A percentile compares a stretch with the other conserved stretches of the same genome.
phyloP scores from a whole-genome alignment of 2,113 vertebrate species.

The Cottus gobio region DNA sequence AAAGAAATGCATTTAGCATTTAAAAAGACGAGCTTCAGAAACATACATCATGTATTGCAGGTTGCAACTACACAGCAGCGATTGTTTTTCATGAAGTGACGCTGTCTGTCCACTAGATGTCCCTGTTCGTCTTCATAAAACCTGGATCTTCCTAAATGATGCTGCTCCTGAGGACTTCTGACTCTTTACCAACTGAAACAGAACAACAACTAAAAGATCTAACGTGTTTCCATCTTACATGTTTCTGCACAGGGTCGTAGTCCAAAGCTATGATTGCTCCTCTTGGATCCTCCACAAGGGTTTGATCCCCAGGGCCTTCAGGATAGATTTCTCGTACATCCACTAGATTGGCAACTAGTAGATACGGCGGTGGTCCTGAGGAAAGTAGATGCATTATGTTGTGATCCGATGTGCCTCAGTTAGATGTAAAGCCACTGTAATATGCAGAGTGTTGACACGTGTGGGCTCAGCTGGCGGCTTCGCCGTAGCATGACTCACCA shows the following conservation, averaged over 20 bases:
- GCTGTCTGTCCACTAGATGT: constrained; percentile 54
- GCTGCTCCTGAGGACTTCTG: background rate
- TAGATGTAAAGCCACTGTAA: background rate
- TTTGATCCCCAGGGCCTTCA: constrained; percentile 86
- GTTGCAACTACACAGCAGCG: background rate
- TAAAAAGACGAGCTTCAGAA: background rate
- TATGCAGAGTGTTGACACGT: background rate
- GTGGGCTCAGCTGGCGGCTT: constrained; percentile 23
- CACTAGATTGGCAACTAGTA: constrained; percentile 89
- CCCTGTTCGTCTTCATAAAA: constrained; percentile 19
- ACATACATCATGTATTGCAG: background rate
- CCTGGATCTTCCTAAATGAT: background rate
- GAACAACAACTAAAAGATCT: background rate
- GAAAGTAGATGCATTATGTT: constrained; percentile 27
- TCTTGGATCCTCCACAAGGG: constrained; percentile 86
- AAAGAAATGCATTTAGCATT: background rate
- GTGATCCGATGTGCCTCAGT: background rate
- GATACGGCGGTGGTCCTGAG: constrained; percentile 86
- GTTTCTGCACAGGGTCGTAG: constrained; percentile 89
- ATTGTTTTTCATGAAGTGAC: background rate
- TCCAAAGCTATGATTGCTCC: constrained; percentile 90
- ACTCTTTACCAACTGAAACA: background rate
- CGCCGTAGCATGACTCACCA: constrained; percentile 78
- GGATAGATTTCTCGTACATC: constrained; percentile 86
- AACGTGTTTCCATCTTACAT: constrained; percentile 78